phyloP scores from a whole-genome alignment of 2,797 vertebrate species.

The Astyanax mexicanus region DNA sequence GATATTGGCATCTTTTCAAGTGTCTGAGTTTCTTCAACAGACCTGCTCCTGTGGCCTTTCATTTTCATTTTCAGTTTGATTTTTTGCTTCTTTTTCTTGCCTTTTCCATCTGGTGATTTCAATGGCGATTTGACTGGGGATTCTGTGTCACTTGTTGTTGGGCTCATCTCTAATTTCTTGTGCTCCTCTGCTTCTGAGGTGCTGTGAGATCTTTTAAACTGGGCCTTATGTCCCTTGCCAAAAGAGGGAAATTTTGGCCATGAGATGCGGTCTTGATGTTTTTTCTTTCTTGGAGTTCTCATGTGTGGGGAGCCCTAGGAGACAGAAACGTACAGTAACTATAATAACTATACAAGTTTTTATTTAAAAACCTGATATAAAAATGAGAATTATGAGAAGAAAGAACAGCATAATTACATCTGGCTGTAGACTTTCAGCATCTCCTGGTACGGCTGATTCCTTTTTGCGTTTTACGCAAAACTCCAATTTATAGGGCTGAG shows the following conservation, averaged over 20 bases:
- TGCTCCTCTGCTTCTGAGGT: slow-evolving; percentile 93
- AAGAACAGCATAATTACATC: slow-evolving; percentile 67
- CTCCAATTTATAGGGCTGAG: slow-evolving; percentile 92
- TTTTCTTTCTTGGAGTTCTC: slow-evolving; percentile 82
- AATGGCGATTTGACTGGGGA: slow-evolving; percentile 80
- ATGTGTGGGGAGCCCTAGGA: slow-evolving; percentile 74
- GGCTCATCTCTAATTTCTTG: slow-evolving; percentile 81
- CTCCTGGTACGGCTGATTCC: slow-evolving; percentile 61
- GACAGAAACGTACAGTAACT: slow-evolving; percentile 49
- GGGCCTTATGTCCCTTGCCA: slow-evolving; percentile 78
- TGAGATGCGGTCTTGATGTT: slow-evolving; percentile 86
- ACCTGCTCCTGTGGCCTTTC: slow-evolving; percentile 79
- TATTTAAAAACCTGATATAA: neutral
- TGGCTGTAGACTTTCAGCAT: slow-evolving; percentile 62
- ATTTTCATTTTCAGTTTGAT: slow-evolving; percentile 80
- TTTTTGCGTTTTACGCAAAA: slow-evolving; percentile 89
- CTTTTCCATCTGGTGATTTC: slow-evolving; percentile 67
- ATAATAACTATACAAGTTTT: too few relatives aligned
- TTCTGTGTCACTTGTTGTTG: slow-evolving; percentile 89
- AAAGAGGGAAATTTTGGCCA: slow-evolving; percentile 95
- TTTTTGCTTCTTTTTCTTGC: slow-evolving; percentile 79
- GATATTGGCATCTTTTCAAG: slow-evolving; percentile 63
- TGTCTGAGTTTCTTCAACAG: slow-evolving; percentile 73
- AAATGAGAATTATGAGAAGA: slow-evolving; percentile 3
- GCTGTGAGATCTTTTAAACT: slow-evolving; percentile 91